phyloP scores from a whole-genome alignment of 2,888 invertebrate genomes.

The Azorinus chamasolen region DNA sequence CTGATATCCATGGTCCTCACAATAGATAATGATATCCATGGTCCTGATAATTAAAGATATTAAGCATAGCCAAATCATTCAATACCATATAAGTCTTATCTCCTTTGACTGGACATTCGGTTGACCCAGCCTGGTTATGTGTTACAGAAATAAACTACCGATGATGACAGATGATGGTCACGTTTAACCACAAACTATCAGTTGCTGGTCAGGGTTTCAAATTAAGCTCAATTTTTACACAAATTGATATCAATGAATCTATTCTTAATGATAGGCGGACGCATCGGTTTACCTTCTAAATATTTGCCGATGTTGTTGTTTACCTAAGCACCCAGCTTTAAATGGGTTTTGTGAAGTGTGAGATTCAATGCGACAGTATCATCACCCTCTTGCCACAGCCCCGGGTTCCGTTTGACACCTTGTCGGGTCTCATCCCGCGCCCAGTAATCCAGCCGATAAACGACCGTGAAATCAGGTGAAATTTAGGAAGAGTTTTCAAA shows the following conservation, averaged over 20 bases:
- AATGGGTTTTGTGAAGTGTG: slow-evolving; percentile 35
- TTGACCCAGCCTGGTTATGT: no score
- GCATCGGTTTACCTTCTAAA: slow-evolving; percentile 62
- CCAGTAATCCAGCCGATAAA: slow-evolving; percentile 36
- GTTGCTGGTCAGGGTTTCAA: slow-evolving; percentile 37
- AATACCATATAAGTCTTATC: no score
- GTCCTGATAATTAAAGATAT: no score
- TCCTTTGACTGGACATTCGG: no score
- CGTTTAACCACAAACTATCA: not conserved
- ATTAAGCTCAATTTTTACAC: slow-evolving; percentile 45
- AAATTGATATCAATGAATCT: slow-evolving; percentile 51
- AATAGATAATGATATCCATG: no score
- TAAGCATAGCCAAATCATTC: no score
- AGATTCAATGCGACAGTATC: slow-evolving; percentile 55
- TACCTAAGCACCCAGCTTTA: slow-evolving; percentile 32
- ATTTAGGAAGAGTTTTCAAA: slow-evolving; percentile 52
- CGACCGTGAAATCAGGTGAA: slow-evolving; percentile 60
- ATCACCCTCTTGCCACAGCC: slow-evolving; percentile 15
- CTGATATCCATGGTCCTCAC: no score
- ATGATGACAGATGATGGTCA: not conserved
- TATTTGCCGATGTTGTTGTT: slow-evolving; percentile 62
- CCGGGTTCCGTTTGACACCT: slow-evolving; percentile 46
- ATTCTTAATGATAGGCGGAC: slow-evolving; percentile 39
- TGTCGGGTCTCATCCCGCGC: slow-evolving; percentile 41
- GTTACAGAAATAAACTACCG: not conserved